Evolutionary conservation across 30 jellyfish, hydroid and myxozoan species (phyloP), one percentile per base, ranked within the genome.

Genomic region (Catostylus mosaicus): DNA sequence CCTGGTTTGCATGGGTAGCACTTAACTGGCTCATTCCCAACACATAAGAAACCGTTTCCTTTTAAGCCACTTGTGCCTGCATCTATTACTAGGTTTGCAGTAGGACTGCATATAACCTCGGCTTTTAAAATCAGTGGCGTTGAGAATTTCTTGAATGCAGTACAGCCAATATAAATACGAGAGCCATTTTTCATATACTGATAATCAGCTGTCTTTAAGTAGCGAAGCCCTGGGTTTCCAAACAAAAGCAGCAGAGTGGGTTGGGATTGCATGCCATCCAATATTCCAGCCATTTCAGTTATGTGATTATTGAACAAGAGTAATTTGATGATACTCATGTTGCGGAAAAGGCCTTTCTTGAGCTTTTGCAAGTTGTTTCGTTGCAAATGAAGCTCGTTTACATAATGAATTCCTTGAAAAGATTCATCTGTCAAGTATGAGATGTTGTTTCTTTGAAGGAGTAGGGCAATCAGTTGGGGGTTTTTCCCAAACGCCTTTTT

Each of bases 381-480:
- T 33, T 68, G 80, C 33, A 68, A 30, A 36, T 33, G 59, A 43
- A 68, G 80, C 29, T 68, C 80, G 8, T 37, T 22, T 43, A 68
- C 36, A 1, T 34, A 35, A 31, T 20, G 0, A 40, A 68, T 8
- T 0, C 80, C 64, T 36, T 36, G 0, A 68, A 68, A 68, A 2
- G 67, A 0, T 0, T 36, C 26, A 0, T 6, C 27, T 0, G 65
- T 2, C 10, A 68, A 3, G 3, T 30, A 23, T n/a, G 5, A 6
- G 0, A 68, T 9, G 34, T 68, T 68, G 62, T 68, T 68, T 0
- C 64, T 5, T 36, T 2, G 67, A 23, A 68, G 63, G 38, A 33
- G 59, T 8, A 68, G n/a, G 0, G 80, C 80, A 33, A 36, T 1
- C 1, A 34, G 2, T 6, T 23, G 0, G 3, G 23, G 19, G 9